Conservation (phyloP, 2,113 vertebrate genomes). For the Zeus faber region DNA sequence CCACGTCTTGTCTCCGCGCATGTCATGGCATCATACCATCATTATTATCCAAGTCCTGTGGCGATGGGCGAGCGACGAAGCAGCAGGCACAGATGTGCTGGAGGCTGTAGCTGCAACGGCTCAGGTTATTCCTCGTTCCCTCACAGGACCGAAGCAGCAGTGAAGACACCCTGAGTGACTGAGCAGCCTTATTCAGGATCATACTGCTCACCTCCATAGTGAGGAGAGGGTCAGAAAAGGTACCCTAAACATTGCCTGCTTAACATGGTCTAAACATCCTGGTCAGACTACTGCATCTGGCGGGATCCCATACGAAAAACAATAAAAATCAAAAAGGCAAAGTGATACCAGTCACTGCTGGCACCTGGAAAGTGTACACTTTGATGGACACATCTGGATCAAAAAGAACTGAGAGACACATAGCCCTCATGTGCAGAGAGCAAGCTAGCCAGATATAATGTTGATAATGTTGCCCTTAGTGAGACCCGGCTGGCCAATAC, state of each 20-base stretch:
- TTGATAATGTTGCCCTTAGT: too few species aligned
- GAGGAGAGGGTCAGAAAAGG: conserved; percentile 23
- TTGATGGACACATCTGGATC: too few species aligned
- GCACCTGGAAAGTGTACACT: too few species aligned
- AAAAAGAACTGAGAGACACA: conserved; percentile 1
- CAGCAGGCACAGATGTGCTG: conserved; percentile 9
- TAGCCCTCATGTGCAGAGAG: too few species aligned
- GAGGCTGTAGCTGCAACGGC: conserved; percentile 15
- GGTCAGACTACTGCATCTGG: conserved; percentile 12
- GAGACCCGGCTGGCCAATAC: too few species aligned
- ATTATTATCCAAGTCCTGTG: conserved; percentile 1
- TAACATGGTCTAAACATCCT: conserved; percentile 1
- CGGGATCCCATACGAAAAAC: conserved; percentile 7
- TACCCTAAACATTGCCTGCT: conserved; percentile 13
- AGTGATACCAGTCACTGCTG: too few species aligned
- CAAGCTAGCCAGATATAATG: too few species aligned
- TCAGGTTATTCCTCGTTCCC: conserved; percentile 15
- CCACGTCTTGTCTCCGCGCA: conserved; percentile 16
- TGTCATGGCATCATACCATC: conserved; percentile 7
- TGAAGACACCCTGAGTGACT: conserved; percentile 15
- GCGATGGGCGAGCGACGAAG: conserved; percentile 4
- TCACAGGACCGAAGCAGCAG: conserved; percentile 15
- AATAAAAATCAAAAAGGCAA: background rate
- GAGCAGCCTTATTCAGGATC: conserved; percentile 19
- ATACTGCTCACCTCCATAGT: conserved; percentile 25